These are phyloP conservation scores for Dichetophora obliterata DNA, from an alignment of 2,888 invertebrate genomes.

Conservation along the genomic window DNA sequence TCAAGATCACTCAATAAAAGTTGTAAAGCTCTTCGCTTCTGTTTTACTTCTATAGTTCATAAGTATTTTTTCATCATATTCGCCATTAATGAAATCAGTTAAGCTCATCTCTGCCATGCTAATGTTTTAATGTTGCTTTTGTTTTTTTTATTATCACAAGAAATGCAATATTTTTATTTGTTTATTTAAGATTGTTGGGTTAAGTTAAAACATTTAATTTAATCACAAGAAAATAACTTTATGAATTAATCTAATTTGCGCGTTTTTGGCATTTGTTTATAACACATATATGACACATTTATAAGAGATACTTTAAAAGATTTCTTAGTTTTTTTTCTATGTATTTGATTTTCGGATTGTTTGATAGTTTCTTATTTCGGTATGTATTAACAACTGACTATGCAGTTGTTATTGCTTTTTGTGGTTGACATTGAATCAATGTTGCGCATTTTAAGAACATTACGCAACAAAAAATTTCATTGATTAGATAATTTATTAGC, in stretches of 20 bases:
- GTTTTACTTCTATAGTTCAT: too few species aligned
- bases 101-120: background rate
- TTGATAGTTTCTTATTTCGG: background rate
- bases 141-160: background rate
- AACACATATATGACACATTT: slow-evolving; percentile 16
- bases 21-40: too few species aligned
- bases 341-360: background rate
- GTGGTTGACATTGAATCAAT: slow-evolving; percentile 1
- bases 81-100: too few species aligned
- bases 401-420: background rate
- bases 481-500: slow-evolving; percentile 23
- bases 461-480: slow-evolving; percentile 14
- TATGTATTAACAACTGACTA: background rate
- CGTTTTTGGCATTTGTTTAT: background rate
- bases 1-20: too few species aligned
- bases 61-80: too few species aligned
- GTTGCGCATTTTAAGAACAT: background rate
- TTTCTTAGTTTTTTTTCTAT: background rate
- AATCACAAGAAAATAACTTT: background rate
- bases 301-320: too few species aligned
- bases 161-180: slow-evolving; percentile 8
- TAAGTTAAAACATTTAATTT: background rate
- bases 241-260: slow-evolving; percentile 4
- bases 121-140: background rate
- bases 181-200: background rate